Base-by-base conservation (phyloP, 2,888 invertebrate species). In the Conops quadrifasciatus region DNA sequence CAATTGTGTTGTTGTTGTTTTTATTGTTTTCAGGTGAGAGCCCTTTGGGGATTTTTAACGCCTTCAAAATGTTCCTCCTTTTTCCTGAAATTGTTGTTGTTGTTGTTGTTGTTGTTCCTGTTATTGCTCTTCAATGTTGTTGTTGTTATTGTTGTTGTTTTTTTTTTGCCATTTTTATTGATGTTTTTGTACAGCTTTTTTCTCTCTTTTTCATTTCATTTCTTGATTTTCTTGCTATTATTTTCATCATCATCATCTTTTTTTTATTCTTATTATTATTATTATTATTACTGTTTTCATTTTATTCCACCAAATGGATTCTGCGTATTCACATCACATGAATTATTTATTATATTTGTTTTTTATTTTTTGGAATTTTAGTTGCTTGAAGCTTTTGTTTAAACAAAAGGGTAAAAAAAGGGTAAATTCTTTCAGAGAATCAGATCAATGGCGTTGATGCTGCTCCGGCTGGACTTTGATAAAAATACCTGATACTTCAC, bases 311-410 rank as follows among this genome's bases (percentile, higher is more conserved):
- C 51, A 49, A 24, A n/a, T 21, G 51, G 26, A 21, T 19, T 62
- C 62, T 30, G 30, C 51, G 47, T 62, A 60, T 62, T 68, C 68
- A 51, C 68, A 68, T 68, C 68, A 24, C 68, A 68, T 62, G 68
- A 68, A 68, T 68, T 68, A 68, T 68, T 68, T 62, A 68, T 68
- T 62, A 36, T 36, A n/a, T n/a, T 36, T 36, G 4, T 36, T 36
- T 68, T 51, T 60, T 68, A 51, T 60, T 36, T n/a, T 60, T 60
- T 68, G 68, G 68, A 68, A 68, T 68, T 68, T 68, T 19, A 51
- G 51, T 24, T 36, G 68, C 68, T 68, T 51, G 60, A 28, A 62
- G 68, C 45, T 16, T 51, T 68, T 68, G 9, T 36, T 36, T 36
- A 36, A 36, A 9, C 36, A 36, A 36, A 9, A 36, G 9, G 9